These are phyloP conservation scores for Acanthurus leucopareius DNA, from an alignment of 2,797 vertebrate species.

Conservation along the genomic window DNA sequence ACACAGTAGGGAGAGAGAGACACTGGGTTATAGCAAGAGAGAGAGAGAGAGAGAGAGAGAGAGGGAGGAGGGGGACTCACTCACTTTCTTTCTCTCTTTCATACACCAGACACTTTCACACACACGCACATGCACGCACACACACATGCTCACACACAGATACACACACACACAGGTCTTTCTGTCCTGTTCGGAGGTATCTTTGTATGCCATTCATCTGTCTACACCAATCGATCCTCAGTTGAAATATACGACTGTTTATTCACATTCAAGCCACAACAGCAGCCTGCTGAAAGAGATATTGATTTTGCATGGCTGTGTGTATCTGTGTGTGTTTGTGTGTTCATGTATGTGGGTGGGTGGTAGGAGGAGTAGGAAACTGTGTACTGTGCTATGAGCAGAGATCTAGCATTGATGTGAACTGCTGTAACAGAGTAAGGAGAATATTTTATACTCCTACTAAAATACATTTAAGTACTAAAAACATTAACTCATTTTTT, in stretches of 20 bases:
- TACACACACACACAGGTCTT: conserved; percentile 33
- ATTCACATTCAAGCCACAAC: conserved; percentile 82
- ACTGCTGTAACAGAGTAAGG: not conserved
- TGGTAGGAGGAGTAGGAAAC: conserved; percentile 26
- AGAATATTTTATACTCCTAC: not conserved
- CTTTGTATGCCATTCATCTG: conserved; percentile 79
- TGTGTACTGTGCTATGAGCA: conserved; percentile 22
- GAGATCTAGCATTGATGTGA: conserved; percentile 8
- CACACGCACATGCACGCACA: conserved; percentile 23
- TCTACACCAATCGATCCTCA: conserved; percentile 78
- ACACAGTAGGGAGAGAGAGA: conserved; percentile 45
- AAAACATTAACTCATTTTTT: no score
- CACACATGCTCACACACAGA: conserved; percentile 19
- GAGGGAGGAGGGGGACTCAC: not conserved
- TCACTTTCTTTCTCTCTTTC: not conserved
- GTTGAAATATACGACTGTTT: conserved; percentile 82
- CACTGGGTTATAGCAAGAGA: conserved; percentile 16
- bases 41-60: not conserved
- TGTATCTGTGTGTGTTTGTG: conserved; percentile 13
- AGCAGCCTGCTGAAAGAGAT: conserved; percentile 71
- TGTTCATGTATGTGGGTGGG: conserved; percentile 16
- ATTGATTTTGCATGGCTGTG: conserved; percentile 73
- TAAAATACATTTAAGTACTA: no score
- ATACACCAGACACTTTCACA: conserved; percentile 18
- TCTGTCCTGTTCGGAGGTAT: conserved; percentile 65